These are phyloP conservation scores for Amblyraja radiata DNA, from an alignment of 2,797 vertebrate species.

Conservation along the genomic window DNA sequence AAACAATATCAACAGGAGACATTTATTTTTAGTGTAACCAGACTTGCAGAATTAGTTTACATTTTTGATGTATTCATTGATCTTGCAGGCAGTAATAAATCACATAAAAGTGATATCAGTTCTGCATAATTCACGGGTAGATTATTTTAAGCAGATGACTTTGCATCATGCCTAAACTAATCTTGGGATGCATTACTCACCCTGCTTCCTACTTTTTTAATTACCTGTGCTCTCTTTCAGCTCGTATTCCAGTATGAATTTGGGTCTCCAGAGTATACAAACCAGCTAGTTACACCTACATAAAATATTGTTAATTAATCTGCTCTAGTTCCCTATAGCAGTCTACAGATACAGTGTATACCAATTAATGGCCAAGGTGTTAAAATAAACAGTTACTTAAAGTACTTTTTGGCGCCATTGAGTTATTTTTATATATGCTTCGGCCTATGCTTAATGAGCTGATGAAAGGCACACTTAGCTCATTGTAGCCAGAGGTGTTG, in stretches of 20 bases:
- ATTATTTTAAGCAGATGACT: conserved; percentile 35
- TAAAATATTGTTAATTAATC: conserved; percentile 34
- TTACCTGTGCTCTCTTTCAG: conserved; percentile 23
- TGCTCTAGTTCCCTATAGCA: conserved; percentile 22
- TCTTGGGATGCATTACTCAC: conserved; percentile 29
- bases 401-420: neutral
- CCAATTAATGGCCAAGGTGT: neutral
- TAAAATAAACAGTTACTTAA: conserved; percentile 22
- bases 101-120: conserved; percentile 12
- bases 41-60: neutral
- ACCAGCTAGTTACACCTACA: conserved; percentile 16
- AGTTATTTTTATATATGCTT: neutral
- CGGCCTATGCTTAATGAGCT: neutral
- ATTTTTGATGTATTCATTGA: conserved; percentile 32
- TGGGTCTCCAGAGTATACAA: neutral
- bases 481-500: neutral
- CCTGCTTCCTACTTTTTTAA: conserved; percentile 21
- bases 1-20: neutral
- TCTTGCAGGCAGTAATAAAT: conserved; percentile 16
- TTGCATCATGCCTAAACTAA: conserved; percentile 28
- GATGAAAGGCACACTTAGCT: neutral
- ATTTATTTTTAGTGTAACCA: conserved; percentile 4
- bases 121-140: conserved; percentile 8
- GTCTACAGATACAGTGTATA: neutral
- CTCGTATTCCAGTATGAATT: neutral